Evolutionary conservation across 2,888 invertebrate species (phyloP).

Genomic region (Cyaniris semiargus): DNA sequence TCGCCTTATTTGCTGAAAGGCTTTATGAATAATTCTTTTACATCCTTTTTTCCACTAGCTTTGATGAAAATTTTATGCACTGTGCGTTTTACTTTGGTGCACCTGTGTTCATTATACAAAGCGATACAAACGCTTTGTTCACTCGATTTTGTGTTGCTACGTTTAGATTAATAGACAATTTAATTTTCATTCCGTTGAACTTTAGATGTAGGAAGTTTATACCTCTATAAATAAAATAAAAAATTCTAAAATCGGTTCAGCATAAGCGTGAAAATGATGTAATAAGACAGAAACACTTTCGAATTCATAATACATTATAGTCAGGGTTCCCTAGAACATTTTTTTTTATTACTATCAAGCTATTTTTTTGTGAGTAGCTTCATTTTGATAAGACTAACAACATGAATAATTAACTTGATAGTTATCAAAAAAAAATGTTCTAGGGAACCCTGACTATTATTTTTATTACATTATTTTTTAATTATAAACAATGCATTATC

Average conservation of each 20-base stretch:
- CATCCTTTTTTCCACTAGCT: conserved; percentile 49
- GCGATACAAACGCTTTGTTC: conserved; percentile 11
- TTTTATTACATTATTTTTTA: not conserved
- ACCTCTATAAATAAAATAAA: too few species aligned
- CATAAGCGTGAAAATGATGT: too few species aligned
- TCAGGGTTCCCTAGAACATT: too few species aligned
- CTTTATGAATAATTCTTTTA: conserved; percentile 62
- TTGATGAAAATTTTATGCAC: conserved; percentile 50
- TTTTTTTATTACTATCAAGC: too few species aligned
- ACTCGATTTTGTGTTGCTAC: not conserved
- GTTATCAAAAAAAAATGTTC: too few species aligned
- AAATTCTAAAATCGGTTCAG: not conserved
- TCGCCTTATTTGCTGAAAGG: conserved; percentile 50
- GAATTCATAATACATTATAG: not conserved
- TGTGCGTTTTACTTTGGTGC: conserved; percentile 31
- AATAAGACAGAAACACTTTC: not conserved
- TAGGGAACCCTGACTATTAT: too few species aligned
- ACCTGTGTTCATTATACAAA: conserved; percentile 14
- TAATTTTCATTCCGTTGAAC: not conserved
- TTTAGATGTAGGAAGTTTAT: not conserved
- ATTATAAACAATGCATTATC: not conserved
- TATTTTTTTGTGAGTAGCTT: too few species aligned
- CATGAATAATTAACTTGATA: too few species aligned
- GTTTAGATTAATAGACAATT: not conserved
- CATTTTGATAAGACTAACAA: too few species aligned